phyloP scores from a whole-genome alignment of 2,888 invertebrate genomes.

The Parnassius smintheus region DNA sequence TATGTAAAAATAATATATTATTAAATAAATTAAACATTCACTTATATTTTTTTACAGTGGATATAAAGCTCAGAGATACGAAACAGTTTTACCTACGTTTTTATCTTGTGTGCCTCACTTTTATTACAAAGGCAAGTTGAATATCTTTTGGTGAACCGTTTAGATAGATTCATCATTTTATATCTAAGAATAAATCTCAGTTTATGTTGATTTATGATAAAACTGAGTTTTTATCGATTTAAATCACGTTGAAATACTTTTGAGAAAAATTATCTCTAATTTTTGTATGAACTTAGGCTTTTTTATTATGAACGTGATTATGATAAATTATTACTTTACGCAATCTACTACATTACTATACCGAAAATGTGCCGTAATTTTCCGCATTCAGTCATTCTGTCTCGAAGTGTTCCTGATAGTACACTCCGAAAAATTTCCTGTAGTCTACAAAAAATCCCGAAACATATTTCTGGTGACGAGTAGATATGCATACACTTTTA shows the following conservation, averaged over 20 bases:
- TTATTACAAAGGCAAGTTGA: slow-evolving; percentile 18
- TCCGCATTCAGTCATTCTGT: too few species aligned
- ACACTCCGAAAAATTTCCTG: too few species aligned
- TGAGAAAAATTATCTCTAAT: neutral
- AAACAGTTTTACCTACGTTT: slow-evolving; percentile 9
- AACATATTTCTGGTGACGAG: too few species aligned
- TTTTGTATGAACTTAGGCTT: too few species aligned
- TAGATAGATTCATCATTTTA: slow-evolving; percentile 22
- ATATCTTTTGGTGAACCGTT: slow-evolving; percentile 4
- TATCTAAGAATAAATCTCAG: slow-evolving; percentile 13
- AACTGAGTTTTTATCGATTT: slow-evolving; percentile 7
- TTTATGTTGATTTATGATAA: slow-evolving; percentile 10
- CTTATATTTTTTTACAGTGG: slow-evolving; percentile 4
- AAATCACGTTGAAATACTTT: slow-evolving; percentile 2
- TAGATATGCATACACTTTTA: too few species aligned
- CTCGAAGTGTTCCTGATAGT: too few species aligned
- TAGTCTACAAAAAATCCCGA: too few species aligned
- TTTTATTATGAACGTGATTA: too few species aligned
- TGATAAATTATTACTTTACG: too few species aligned
- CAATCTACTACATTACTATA: too few species aligned
- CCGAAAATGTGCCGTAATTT: too few species aligned
- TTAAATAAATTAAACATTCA: slow-evolving; percentile 2
- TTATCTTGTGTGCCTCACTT: slow-evolving; percentile 8
- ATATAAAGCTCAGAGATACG: slow-evolving; percentile 16
- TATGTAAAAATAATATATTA: too few species aligned